Percentiles rank a stretch among this genome's conserved stretches.
Conservation (phyloP, 23 tunicate genomes). For the Styela plicata region DNA sequence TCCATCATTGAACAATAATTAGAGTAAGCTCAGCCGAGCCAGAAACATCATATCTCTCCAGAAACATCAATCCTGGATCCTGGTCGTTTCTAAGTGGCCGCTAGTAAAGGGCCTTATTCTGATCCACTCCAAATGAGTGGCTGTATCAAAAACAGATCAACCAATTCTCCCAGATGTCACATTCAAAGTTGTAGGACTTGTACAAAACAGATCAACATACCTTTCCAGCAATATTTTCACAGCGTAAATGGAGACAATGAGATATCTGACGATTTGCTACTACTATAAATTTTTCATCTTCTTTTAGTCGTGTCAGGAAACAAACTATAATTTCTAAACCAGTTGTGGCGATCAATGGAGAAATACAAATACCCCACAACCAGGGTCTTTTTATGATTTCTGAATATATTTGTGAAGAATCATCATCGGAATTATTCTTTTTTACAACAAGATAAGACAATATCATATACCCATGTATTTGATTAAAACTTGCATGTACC, state of each 20-base stretch:
- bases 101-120: too few relatives aligned
- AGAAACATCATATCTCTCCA: too few relatives aligned
- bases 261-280: neutral
- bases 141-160: too few relatives aligned
- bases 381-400: neutral
- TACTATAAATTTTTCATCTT: neutral
- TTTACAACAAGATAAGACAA: neutral
- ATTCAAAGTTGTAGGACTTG: too few relatives aligned
- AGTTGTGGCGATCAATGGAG: neutral
- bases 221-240: neutral
- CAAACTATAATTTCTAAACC: neutral
- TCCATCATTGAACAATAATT: too few relatives aligned
- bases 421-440: neutral
- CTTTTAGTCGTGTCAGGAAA: neutral
- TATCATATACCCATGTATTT: neutral
- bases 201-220: too few relatives aligned
- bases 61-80: too few relatives aligned
- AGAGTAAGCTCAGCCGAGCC: too few relatives aligned
- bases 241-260: neutral
- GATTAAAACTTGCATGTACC: too few relatives aligned
- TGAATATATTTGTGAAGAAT: neutral
- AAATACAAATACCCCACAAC: neutral
- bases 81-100: too few relatives aligned
- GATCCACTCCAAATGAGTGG: too few relatives aligned
- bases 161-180: too few relatives aligned